A percentile compares a stretch with the other conserved stretches of the same genome.
Evolutionary conservation across 2,797 vertebrate species (phyloP).

Genomic region (Chromis chromis): DNA sequence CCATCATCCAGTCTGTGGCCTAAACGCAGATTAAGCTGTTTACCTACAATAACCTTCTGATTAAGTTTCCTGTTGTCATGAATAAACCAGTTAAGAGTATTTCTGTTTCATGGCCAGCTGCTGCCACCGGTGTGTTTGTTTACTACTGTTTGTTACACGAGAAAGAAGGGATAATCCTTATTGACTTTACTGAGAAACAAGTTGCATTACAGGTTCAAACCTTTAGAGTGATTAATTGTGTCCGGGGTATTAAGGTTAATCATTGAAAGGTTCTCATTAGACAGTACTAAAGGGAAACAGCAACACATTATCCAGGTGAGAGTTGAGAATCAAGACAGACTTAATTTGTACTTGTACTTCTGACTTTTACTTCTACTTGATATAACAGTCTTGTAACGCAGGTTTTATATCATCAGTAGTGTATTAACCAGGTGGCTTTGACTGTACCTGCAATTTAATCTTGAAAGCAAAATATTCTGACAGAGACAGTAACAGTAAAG

Average conservation of each 20-base stretch:
- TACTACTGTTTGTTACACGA: not conserved
- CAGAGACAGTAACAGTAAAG: constrained; percentile 1
- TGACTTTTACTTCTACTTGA: not conserved
- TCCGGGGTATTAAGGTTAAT: not conserved
- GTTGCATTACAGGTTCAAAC: not conserved
- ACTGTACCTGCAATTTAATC: not conserved
- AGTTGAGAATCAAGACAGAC: not conserved
- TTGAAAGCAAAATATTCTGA: constrained; percentile 2
- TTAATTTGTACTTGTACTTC: not conserved
- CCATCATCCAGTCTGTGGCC: constrained; percentile 23
- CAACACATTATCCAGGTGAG: not conserved
- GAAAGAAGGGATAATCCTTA: not conserved
- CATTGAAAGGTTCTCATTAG: not conserved
- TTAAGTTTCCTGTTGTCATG: constrained; percentile 12
- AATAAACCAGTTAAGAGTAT: constrained; percentile 29
- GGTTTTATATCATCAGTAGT: not conserved
- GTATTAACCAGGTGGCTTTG: too few relatives aligned
- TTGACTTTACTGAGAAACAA: not conserved
- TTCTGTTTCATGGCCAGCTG: constrained; percentile 6
- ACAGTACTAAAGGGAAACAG: not conserved
- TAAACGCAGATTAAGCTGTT: constrained; percentile 43
- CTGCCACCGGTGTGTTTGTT: constrained; percentile 1
- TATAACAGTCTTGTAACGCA: not conserved
- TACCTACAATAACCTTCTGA: constrained; percentile 24
- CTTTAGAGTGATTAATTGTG: not conserved